Evolutionary conservation across 2,888 invertebrate genomes (phyloP), one percentile per base, ranked within the genome.

Genomic region (Mythimna vitellina): DNA sequence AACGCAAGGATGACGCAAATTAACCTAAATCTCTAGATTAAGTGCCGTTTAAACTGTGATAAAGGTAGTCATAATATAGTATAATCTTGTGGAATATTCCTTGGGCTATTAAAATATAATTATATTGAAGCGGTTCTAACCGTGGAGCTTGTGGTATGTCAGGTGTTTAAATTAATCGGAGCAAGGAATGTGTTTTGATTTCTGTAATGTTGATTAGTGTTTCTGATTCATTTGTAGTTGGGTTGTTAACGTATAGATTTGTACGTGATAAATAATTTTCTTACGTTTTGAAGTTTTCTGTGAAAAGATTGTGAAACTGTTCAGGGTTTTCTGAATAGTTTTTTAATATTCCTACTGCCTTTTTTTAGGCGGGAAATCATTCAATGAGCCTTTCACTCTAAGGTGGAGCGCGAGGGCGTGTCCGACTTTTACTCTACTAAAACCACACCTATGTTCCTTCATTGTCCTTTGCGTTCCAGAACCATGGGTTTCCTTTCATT

Each of bases 21-120:
- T 74, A 70, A 71, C 83, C 84, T 69, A 76, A 71, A 69, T 84
- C 69, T 69, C 17, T n/a, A 72, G 76, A 68, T 78, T 81, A 76
- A 73, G 62, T 46, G 65, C 46, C 65, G 66, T 76, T 76, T 71
- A 76, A 71, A 72, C 61, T 58, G 53, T 42, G 77, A 84, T 68
- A 73, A 79, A 66, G 29, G 38, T 64, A 70, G 69, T 64, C 74
- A 60, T 71, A 8, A 57, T 35, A 51, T 51, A n/a, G 8, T 51
- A 51, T 71, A 25, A 75, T 74, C 73, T 76, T 3, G 49, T 70
- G 85, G 85, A 83, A 83, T 69, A 69, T 83, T 85, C 67, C 76
- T 58, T 25, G 1, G 49, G 29, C 58, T 69, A 72, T 84, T 82
- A 78, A 78, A 76, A 71, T 57, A 42, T 70, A 76, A 79, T 73